These are phyloP conservation scores for Anser brachyrhynchus DNA, from an alignment of 2,113 vertebrate species.

Conservation along the genomic window DNA sequence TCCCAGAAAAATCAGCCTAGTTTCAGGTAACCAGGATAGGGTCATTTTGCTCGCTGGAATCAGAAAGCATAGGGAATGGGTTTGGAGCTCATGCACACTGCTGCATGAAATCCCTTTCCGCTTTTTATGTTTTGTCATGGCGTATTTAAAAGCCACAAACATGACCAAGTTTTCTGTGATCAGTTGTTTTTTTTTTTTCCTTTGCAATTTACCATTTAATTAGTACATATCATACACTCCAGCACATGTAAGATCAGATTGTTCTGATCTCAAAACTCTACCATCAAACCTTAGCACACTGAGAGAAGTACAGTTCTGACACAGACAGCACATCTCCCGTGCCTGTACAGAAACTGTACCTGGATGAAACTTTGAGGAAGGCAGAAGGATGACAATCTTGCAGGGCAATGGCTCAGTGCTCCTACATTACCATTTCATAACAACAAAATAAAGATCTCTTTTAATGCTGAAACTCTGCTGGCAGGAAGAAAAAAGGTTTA, in stretches of 20 bases:
- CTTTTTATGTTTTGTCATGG: neutral
- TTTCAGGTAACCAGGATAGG: neutral
- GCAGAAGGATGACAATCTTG: neutral
- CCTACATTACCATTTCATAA: neutral
- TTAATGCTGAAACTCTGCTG: neutral
- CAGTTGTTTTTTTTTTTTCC: neutral
- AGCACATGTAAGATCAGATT: neutral
- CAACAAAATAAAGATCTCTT: neutral
- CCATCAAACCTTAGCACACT: neutral
- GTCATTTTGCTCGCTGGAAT: neutral
- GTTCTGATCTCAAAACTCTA: neutral
- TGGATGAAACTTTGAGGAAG: neutral
- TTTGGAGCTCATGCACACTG: neutral
- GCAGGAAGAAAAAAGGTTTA: neutral
- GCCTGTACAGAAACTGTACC: neutral
- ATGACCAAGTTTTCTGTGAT: neutral
- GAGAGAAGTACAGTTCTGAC: neutral
- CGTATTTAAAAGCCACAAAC: neutral
- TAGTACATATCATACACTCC: neutral
- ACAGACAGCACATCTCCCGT: neutral
- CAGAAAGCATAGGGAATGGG: neutral
- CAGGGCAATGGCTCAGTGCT: neutral
- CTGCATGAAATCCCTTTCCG: neutral
- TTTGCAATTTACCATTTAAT: neutral
- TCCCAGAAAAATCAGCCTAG: neutral